phyloP scores from a whole-genome alignment of 2,797 vertebrate genomes.

The Bradypodion ventrale region DNA sequence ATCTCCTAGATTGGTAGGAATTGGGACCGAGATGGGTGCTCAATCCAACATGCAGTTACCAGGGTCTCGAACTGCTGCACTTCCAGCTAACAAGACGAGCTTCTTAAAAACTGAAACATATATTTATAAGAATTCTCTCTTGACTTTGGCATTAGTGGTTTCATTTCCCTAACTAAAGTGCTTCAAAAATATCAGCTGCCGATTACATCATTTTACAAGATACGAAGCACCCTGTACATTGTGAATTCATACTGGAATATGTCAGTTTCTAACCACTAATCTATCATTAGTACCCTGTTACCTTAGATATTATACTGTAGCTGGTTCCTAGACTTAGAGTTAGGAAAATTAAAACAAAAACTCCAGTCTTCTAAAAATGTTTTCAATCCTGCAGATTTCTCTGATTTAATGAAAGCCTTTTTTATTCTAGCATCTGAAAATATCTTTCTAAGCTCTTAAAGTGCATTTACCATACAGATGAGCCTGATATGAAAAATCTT shows the following conservation, averaged over 20 bases:
- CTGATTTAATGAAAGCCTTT: slow-evolving; percentile 7
- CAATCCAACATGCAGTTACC: no score
- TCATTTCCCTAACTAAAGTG: slow-evolving; percentile 7
- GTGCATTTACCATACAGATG: slow-evolving; percentile 49
- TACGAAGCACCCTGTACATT: slow-evolving; percentile 8
- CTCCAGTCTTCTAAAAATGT: slow-evolving; percentile 27
- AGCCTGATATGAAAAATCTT: slow-evolving; percentile 30
- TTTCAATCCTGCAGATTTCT: background rate
- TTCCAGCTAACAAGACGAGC: no score
- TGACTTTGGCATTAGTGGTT: slow-evolving; percentile 29
- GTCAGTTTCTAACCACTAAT: slow-evolving; percentile 1
- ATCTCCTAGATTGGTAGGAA: no score
- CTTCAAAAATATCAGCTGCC: background rate
- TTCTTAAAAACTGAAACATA: no score
- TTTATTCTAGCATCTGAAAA: slow-evolving; percentile 59
- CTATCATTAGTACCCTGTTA: slow-evolving; percentile 11
- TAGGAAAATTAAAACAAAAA: slow-evolving; percentile 32
- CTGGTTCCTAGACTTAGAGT: slow-evolving; percentile 30
- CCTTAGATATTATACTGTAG: slow-evolving; percentile 3
- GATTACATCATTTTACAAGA: slow-evolving; percentile 35
- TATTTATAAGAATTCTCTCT: slow-evolving; percentile 7
- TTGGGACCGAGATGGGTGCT: no score
- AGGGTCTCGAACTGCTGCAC: no score
- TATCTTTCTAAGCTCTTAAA: slow-evolving; percentile 55
- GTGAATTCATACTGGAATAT: slow-evolving; percentile 2